These are phyloP conservation scores for Drosophila funebris DNA, from an alignment of 1,140 invertebrate genomes.

Conservation along the genomic window DNA sequence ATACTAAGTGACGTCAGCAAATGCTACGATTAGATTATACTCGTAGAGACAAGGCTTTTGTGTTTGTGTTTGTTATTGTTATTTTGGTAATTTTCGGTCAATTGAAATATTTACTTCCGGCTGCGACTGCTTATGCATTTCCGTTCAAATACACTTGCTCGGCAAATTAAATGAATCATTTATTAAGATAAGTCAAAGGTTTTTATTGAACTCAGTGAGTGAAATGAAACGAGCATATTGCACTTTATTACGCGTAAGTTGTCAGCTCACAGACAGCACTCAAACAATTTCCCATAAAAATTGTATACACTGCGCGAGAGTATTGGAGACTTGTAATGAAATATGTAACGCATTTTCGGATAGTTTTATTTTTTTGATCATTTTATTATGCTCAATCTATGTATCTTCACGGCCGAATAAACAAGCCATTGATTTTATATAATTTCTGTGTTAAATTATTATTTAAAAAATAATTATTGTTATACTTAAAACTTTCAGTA, in stretches of 20 bases:
- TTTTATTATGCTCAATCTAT: too few species aligned
- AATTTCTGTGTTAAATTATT: too few species aligned
- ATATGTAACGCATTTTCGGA: not conserved
- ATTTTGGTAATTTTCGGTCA: slow-evolving; percentile 6
- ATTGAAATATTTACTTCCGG: slow-evolving; percentile 33
- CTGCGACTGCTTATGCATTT: slow-evolving; percentile 41
- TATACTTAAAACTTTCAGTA: too few species aligned
- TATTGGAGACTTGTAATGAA: not conserved
- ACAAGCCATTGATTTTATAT: too few species aligned
- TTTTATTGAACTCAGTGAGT: slow-evolving; percentile 47
- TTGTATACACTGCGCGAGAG: not conserved
- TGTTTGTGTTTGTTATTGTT: too few species aligned
- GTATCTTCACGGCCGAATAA: too few species aligned
- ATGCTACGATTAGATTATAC: slow-evolving; percentile 32
- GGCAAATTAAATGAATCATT: slow-evolving; percentile 51
- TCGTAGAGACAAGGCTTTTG: not conserved
- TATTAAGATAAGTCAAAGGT: slow-evolving; percentile 70
- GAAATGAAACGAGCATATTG: not conserved
- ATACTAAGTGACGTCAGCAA: slow-evolving; percentile 33
- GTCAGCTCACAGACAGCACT: slow-evolving; percentile 26
- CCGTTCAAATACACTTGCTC: slow-evolving; percentile 44
- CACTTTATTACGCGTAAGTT: slow-evolving; percentile 30
- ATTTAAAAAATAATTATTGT: too few species aligned
- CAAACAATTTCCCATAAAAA: slow-evolving; percentile 35
- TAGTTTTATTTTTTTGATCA: not conserved